phyloP scores from a whole-genome alignment of 1,140 invertebrate genomes.

The Aporrectodea caliginosa region DNA sequence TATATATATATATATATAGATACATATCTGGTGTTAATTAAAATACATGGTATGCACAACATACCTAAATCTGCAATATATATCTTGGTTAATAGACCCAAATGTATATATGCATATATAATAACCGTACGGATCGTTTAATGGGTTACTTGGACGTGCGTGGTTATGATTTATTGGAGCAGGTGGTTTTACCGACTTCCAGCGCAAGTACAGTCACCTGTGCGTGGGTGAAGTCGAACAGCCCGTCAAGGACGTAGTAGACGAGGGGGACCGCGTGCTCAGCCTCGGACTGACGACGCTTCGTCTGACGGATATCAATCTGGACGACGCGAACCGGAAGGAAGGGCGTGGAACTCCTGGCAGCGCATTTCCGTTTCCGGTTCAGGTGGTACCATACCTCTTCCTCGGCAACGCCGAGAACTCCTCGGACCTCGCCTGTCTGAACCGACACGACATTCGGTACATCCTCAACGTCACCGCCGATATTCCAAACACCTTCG shows the following conservation, averaged over 20 bases:
- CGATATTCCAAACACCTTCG: conserved; percentile 91
- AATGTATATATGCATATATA: too few species aligned
- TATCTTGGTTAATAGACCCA: too few species aligned
- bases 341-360: background rate
- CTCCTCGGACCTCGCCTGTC: conserved; percentile 78
- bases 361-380: conserved; percentile 66
- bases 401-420: conserved; percentile 91
- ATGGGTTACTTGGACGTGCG: too few species aligned
- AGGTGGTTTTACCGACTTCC: background rate
- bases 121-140: too few species aligned
- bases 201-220: background rate
- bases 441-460: conserved; percentile 79
- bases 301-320: background rate
- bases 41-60: too few species aligned
- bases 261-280: background rate
- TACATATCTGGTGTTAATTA: too few species aligned
- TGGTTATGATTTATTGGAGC: too few species aligned
- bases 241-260: background rate
- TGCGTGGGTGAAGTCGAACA: background rate
- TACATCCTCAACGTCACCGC: conserved; percentile 94
- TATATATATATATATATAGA: too few species aligned
- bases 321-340: background rate
- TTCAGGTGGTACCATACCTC: conserved; percentile 85
- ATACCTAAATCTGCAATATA: too few species aligned
- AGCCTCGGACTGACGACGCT: background rate